These are phyloP conservation scores for Alectoris magna DNA, from an alignment of 2,797 vertebrate species.

Conservation along the genomic window DNA sequence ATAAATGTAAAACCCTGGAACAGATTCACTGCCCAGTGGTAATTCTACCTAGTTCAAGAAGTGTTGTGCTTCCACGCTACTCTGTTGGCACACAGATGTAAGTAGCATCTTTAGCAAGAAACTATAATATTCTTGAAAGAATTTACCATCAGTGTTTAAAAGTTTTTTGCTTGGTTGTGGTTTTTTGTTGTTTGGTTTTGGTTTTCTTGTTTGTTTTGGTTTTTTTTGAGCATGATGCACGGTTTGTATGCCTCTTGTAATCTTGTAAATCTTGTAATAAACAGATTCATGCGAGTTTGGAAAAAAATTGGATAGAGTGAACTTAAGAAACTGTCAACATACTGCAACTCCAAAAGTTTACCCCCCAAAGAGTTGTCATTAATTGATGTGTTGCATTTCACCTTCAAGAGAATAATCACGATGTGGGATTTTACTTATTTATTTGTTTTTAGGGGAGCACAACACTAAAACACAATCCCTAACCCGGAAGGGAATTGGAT, in stretches of 20 bases:
- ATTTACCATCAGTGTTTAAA: conserved; percentile 19
- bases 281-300: conserved; percentile 5
- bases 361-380: neutral
- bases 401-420: neutral
- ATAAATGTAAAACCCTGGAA: conserved; percentile 39
- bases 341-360: neutral
- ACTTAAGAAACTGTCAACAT: neutral
- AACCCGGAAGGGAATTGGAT: neutral
- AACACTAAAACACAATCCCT: neutral
- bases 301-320: neutral
- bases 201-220: neutral
- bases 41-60: conserved; percentile 50
- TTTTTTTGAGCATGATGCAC: neutral
- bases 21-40: conserved; percentile 46
- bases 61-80: conserved; percentile 8
- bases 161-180: neutral
- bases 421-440: neutral
- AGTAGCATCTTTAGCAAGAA: conserved; percentile 25
- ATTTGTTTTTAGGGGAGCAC: neutral
- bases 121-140: neutral
- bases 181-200: too few relatives aligned
- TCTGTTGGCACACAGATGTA: conserved; percentile 1
- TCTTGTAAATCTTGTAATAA: neutral
- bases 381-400: neutral
- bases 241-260: neutral